Evolutionary conservation across 2,113 vertebrate species (phyloP).

Genomic region (Puntigrus tetrazona): DNA sequence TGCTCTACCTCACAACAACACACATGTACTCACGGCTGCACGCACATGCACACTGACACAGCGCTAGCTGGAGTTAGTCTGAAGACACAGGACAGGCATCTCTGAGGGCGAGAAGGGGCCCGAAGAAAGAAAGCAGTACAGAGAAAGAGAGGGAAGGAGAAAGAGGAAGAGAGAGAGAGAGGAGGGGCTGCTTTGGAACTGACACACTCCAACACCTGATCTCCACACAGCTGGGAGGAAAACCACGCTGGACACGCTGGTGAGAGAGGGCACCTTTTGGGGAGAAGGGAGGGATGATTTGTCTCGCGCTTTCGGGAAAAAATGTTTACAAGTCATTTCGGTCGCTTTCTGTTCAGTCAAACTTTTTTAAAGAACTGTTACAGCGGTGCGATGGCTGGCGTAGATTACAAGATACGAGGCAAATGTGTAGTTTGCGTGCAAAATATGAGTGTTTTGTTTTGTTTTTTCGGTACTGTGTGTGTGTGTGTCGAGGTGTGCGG

Average conservation of each 20-base stretch:
- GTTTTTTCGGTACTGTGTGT: too few relatives aligned
- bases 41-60: constrained; percentile 64
- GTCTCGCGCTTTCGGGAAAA: constrained; percentile 10
- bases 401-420: constrained; percentile 2
- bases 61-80: constrained; percentile 63
- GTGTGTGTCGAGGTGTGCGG: not conserved
- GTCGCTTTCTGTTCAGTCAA: constrained; percentile 28
- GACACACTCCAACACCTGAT: constrained; percentile 75
- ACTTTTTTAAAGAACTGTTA: constrained; percentile 6
- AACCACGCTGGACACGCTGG: constrained; percentile 66
- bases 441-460: constrained; percentile 1
- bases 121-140: constrained; percentile 27
- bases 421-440: not conserved
- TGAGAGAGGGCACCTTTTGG: constrained; percentile 63
- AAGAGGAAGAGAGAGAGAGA: constrained; percentile 44
- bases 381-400: not conserved
- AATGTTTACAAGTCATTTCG: not conserved
- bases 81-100: constrained; percentile 54
- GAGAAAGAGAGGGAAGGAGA: constrained; percentile 13
- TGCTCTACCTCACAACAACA: constrained; percentile 51
- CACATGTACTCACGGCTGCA: constrained; percentile 42
- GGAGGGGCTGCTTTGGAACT: constrained; percentile 52
- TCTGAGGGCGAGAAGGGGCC: constrained; percentile 40
- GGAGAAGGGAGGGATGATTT: constrained; percentile 16
- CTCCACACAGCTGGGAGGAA: constrained; percentile 79